Evolutionary conservation across 2,113 vertebrate species (phyloP).

Genomic region (Callorhinus ursinus): DNA sequence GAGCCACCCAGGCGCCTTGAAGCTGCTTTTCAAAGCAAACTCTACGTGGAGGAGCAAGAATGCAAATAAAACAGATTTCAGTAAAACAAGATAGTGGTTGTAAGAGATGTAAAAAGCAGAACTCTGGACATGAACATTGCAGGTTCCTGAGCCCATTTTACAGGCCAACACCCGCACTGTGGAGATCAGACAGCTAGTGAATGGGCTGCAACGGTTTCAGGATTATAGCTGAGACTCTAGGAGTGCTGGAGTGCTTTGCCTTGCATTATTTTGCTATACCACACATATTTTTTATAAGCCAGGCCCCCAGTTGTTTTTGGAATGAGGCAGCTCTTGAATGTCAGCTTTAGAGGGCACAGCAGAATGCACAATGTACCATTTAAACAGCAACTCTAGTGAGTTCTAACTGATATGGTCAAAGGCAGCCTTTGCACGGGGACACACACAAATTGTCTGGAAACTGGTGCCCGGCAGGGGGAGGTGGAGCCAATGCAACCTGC

Average conservation of each 20-base stretch:
- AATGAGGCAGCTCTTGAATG: background rate
- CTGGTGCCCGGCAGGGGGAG: background rate
- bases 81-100: background rate
- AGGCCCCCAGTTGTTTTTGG: background rate
- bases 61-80: background rate
- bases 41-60: background rate
- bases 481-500: too few species aligned
- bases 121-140: background rate
- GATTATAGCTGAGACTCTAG: background rate
- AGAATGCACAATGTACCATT: too few species aligned
- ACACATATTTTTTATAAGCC: background rate
- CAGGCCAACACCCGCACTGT: background rate
- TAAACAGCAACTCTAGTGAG: background rate
- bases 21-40: conserved; percentile 8
- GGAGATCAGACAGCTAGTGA: background rate
- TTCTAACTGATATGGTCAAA: background rate
- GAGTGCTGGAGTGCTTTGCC: background rate
- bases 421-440: background rate
- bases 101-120: background rate
- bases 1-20: background rate
- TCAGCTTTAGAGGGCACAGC: background rate
- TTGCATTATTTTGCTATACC: background rate
- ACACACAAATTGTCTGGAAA: background rate
- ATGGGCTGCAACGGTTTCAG: background rate
- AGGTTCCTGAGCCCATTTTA: background rate